Conservation (phyloP, 2,113 vertebrate genomes). For the Neomonachus schauinslandi region DNA sequence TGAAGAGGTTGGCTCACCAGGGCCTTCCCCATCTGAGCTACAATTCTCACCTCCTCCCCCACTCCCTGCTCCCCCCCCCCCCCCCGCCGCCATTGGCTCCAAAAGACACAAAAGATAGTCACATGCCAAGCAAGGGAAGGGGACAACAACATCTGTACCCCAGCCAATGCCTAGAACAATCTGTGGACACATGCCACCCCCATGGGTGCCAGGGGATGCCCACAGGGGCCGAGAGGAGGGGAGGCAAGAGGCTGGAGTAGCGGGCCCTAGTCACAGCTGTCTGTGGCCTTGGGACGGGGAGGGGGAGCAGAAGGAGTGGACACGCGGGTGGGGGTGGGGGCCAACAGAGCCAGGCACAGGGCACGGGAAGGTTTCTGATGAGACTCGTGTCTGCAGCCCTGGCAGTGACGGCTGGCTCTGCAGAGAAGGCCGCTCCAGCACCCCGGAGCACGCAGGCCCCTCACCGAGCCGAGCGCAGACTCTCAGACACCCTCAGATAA, state of each 20-base stretch:
- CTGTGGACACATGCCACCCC: not conserved
- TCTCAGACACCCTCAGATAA: not conserved
- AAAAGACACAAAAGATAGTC: not conserved
- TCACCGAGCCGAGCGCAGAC: not conserved
- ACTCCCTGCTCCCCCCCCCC: not conserved
- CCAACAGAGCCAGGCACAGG: constrained; percentile 8
- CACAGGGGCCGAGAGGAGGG: not conserved
- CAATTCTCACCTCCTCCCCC: not conserved
- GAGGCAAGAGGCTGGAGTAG: not conserved
- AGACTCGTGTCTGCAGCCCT: constrained; percentile 59
- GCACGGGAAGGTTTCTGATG: constrained; percentile 52
- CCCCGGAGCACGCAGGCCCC: rapidly evolving
- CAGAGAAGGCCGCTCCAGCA: not conserved
- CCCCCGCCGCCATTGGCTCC: not conserved
- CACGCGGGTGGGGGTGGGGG: not conserved
- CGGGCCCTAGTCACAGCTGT: not conserved
- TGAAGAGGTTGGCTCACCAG: not conserved
- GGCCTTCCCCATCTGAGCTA: not conserved
- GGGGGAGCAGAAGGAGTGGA: not conserved
- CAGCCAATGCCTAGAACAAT: not conserved
- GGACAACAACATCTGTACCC: not conserved
- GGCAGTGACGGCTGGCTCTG: constrained; percentile 37
- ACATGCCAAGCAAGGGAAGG: not conserved
- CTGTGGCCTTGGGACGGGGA: not conserved
- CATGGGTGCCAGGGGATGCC: not conserved